phyloP scores from a whole-genome alignment of 1,140 invertebrate species.

The Aphelinus certus region DNA sequence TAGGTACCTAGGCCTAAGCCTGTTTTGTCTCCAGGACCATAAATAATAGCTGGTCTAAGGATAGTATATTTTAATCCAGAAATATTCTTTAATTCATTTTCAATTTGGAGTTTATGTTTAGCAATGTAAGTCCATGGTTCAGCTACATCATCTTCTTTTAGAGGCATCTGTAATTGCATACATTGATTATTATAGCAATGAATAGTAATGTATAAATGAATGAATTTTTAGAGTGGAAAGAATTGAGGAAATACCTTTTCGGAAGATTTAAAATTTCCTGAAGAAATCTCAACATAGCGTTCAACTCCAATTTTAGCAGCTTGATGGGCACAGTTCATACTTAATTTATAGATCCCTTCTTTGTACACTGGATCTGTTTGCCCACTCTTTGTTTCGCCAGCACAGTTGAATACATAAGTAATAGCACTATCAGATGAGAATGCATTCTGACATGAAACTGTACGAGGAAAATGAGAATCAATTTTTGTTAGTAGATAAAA shows the following conservation, averaged over 20 bases:
- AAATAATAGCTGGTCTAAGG: conserved; percentile 85
- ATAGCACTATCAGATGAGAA: conserved; percentile 72
- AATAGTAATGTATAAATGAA: too few species aligned
- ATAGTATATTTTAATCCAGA: conserved; percentile 81
- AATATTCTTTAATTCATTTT: conserved; percentile 77
- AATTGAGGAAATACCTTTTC: conserved; percentile 73
- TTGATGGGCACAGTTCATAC: conserved; percentile 82
- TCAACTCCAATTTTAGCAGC: conserved; percentile 76
- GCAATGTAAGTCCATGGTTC: conserved; percentile 87
- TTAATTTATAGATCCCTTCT: conserved; percentile 87
- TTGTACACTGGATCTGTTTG: conserved; percentile 89
- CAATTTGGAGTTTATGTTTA: conserved; percentile 85
- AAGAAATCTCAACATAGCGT: conserved; percentile 85
- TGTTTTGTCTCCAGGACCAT: conserved; percentile 83
- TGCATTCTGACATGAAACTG: conserved; percentile 81
- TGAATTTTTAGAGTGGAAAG: too few species aligned
- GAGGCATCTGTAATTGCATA: conserved; percentile 68
- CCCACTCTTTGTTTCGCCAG: conserved; percentile 87
- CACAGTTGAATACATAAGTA: conserved; percentile 88
- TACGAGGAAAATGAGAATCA: conserved; percentile 41
- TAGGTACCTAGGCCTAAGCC: conserved; percentile 66
- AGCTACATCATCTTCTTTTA: conserved; percentile 78
- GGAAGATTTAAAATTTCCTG: conserved; percentile 80
- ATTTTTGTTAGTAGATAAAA: neutral
- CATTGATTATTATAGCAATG: too few species aligned